phyloP scores from a whole-genome alignment of 1,140 invertebrate genomes.

The Orchesella cincta region DNA sequence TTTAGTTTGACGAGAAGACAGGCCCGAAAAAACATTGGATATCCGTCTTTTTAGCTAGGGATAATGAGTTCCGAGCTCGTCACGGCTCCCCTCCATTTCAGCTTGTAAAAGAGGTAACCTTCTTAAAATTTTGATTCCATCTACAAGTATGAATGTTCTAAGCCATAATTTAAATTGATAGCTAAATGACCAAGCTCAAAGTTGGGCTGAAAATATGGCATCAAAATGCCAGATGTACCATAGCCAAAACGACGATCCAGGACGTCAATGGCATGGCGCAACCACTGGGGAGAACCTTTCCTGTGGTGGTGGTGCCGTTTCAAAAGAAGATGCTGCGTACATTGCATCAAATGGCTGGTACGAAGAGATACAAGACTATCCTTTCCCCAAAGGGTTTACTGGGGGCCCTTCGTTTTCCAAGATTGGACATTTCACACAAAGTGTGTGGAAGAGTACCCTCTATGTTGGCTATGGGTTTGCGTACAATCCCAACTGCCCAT shows the following conservation, averaged over 20 bases:
- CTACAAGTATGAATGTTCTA: too few species aligned
- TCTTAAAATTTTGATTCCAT: background rate
- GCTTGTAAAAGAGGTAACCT: background rate
- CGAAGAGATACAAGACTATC: background rate
- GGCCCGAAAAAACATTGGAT: constrained; percentile 5
- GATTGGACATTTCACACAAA: constrained; percentile 11
- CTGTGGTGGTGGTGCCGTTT: background rate
- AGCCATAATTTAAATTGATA: too few species aligned
- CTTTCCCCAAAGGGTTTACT: background rate
- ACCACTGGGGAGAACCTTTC: constrained; percentile 10
- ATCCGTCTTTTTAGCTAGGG: background rate
- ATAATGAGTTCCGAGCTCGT: background rate
- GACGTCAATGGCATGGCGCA: background rate
- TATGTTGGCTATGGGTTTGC: constrained; percentile 9
- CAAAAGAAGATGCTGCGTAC: background rate
- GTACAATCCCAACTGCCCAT: background rate
- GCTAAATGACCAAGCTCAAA: background rate
- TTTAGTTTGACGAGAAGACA: background rate
- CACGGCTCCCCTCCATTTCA: background rate
- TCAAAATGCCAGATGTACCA: background rate
- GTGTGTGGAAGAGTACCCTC: background rate
- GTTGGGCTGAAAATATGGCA: background rate
- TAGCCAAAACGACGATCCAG: background rate
- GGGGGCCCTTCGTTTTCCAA: background rate
- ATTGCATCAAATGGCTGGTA: background rate